Evolutionary conservation across 2,888 invertebrate species (phyloP), one percentile per base, ranked within the genome.

Genomic region (Xanthorhoe designata): DNA sequence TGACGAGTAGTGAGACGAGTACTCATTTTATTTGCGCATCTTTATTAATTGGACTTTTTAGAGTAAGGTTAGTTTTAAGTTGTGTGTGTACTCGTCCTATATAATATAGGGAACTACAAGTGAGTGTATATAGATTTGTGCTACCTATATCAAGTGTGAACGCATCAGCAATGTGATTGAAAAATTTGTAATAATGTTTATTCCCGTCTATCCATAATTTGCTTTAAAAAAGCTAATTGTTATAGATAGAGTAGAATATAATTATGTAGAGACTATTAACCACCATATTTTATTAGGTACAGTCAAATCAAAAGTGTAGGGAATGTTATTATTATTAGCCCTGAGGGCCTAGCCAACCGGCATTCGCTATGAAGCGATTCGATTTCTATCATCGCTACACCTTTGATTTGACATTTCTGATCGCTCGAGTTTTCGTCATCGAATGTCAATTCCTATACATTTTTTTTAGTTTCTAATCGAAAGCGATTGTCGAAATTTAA

Each of bases 1-100:
- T 81, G 87, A 78, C 86, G 87, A 78, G 73, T 83, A 86, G 84
- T 82, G 88, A 80, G 88, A 83, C 89, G 91, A 86, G 90, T 90
- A 90, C 89, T 91, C 90, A 79, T 87, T 90, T 91, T 82, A 84
- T 91, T 92, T 91, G 92, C 92, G 91, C 88, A 81, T 75, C 74
- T 84, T 86, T 79, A 69, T 83, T 85, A 52, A 83, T 83, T 84
- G 86, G 86, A 89, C 87, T 83, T 80, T 85, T 85, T 78, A 85
- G 84, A 81, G 78, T 89, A 84, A 86, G 81, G 38, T 82, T 86
- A 86, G 80, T 75, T 79, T 81, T 79, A 78, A 78, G 73, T 85
- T 76, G 77, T 79, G 78, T 80, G 74, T 79, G 90, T 90, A 87
- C 89, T 42, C 38, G 38, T 42, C 13, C 13, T 13, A 42, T 4